Percentiles rank a stretch among this genome's conserved stretches.
These are phyloP conservation scores for Rhea americana DNA, from an alignment of 2,113 vertebrate genomes.

Conservation along the genomic window DNA sequence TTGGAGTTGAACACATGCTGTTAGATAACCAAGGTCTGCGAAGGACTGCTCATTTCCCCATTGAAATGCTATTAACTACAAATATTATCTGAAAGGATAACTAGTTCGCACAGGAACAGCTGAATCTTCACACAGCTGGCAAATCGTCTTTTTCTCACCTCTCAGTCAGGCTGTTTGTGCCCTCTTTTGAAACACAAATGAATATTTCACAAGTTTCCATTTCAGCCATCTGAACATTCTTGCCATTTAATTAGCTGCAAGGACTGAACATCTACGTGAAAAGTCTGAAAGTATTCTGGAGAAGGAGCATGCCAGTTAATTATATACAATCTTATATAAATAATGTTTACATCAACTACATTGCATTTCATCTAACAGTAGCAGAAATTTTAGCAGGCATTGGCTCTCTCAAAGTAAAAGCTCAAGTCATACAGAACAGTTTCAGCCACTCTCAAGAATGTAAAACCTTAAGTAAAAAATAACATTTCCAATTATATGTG, in stretches of 20 bases:
- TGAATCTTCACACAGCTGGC: not conserved
- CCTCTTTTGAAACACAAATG: not conserved
- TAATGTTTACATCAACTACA: not conserved
- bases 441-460: not conserved
- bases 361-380: not conserved
- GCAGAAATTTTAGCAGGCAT: not conserved
- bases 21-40: not conserved
- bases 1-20: not conserved
- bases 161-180: accelerated
- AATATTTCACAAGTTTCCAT: not conserved
- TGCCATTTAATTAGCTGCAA: not conserved
- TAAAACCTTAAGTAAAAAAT: not conserved
- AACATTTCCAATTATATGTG: not conserved
- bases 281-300: not conserved
- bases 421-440: not conserved
- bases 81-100: not conserved
- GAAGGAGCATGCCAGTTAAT: not conserved
- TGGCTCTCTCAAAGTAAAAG: not conserved
- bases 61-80: not conserved
- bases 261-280: not conserved
- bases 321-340: not conserved
- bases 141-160: not conserved
- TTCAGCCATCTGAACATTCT: not conserved
- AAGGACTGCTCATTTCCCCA: not conserved
- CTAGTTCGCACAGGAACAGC: not conserved